Base-by-base conservation (phyloP, 2,888 invertebrate species). In the Halocaridina rubra region DNA sequence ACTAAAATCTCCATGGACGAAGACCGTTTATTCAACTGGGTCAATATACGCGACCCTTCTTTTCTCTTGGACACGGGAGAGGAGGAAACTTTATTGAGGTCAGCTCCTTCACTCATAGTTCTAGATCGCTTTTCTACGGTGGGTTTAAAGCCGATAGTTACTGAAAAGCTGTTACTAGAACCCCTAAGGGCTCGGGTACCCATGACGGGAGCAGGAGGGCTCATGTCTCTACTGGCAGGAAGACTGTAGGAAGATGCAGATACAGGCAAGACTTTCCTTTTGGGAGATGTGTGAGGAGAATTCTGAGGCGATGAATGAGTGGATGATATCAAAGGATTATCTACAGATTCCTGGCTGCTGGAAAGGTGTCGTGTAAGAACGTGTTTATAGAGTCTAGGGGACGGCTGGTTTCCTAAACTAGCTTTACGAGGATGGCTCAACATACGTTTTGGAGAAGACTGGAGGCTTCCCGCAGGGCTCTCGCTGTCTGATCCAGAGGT, bases 1-100 rank as follows among this genome's bases (percentile, higher is more conserved):
- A 87, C 85, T 16, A 87, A 76, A 77, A 87, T 87, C 46, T 87
- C 87, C 87, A 87, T 87, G 10, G 87, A 87, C 13, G 87, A 85
- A 4, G 87, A 87, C 13, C 87, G 79, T 32, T 87, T 87, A 71
- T 71, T 85, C 4, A 87, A 59, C 29, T 81, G 81, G 19, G 80
- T 67, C 57, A 82, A 57, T 22, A 82, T 78, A 33, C 77, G 72
- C 0, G 80, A 79, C 27, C 67, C 79, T 30, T 84, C 79, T n/a
- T 72, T 74, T 19, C 79, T 59, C 29, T 72, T 79, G 29, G 74
- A 29, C 16, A 53, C 76, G 19, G 84, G 84, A 13, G 84, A 84
- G 5, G 72, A 57, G n/a, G 46, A 33, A 22, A 67, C 67, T n/a
- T 53, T 74, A 46, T 82, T 77, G n/a, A 81, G 78, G 29, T 81